A percentile compares a stretch with the other conserved stretches of the same genome.
Evolutionary conservation across 2,888 invertebrate genomes (phyloP).

Genomic region (Scrobipalpa costella): DNA sequence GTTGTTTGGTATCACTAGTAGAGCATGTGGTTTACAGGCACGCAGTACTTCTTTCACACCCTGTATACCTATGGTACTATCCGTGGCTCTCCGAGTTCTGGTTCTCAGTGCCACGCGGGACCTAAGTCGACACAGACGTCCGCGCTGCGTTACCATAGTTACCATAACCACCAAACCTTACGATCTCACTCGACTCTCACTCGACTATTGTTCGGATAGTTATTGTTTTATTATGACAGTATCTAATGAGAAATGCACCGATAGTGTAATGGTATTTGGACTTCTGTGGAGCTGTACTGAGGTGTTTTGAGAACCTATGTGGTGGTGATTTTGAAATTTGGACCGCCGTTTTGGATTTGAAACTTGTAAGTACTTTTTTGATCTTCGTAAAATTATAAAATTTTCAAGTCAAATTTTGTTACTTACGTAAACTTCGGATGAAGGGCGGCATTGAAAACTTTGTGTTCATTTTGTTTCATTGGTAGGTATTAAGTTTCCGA

Average conservation of each 20-base stretch:
- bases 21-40: no score
- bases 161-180: neutral
- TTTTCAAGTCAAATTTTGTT: neutral
- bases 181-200: neutral
- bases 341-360: neutral
- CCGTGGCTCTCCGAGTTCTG: neutral
- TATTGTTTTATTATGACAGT: slow-evolving; percentile 19
- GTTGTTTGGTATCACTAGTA: no score
- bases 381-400: neutral
- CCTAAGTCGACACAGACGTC: neutral
- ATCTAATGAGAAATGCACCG: neutral
- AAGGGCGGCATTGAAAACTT: no score
- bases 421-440: no score
- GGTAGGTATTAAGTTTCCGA: no score
- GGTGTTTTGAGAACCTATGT: slow-evolving; percentile 1
- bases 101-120: neutral
- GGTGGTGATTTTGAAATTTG: slow-evolving; percentile 4
- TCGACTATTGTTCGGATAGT: neutral
- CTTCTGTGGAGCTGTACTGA: neutral
- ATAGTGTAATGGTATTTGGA: neutral
- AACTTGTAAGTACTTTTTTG: slow-evolving; percentile 14
- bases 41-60: no score
- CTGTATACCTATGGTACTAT: no score
- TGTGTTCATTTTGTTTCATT: no score
- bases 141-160: neutral